Evolutionary conservation across 2,797 vertebrate genomes (phyloP), one percentile per base, ranked within the genome.

Genomic region (Arrhamphus sclerolepis): DNA sequence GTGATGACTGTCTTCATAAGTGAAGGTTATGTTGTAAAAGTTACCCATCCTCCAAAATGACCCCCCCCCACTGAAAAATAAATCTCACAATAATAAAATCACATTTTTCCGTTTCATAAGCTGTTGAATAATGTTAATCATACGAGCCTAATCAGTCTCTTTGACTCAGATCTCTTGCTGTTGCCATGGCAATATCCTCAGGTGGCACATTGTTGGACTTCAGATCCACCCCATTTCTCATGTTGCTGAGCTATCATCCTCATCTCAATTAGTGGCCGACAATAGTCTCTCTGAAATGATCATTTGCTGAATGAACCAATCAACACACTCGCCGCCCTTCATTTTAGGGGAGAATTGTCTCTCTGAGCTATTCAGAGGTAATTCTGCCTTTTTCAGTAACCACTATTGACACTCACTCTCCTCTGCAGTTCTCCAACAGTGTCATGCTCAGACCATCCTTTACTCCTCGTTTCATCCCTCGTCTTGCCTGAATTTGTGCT

Each of bases 201-300:
- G 55, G 70, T 66, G 75, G 62, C 48, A 20, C 10, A 18, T 26
- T 9, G 47, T 21, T 53, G 55, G 58, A 65, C 63, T 72, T 42
- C 29, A 47, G 52, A 72, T 72, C 62, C 28, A 7, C 13, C 17
- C 1, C 18, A 46, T 63, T 62, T 84, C 83, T 81, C 81, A 82
- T 54, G 48, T 63, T 31, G 29, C 58, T 40, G 19, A 62, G 49
- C 56, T 42, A 76, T 77, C 79, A 1, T 29, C 24, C 17, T 41
- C 41, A 72, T 88, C 83, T 82, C 82, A 86, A 84, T 89, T 82
- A 85, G 55, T 26, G 46, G 39, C 66, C 44, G 38, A 81, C 78
- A 86, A 81, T 80, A 49, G 66, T 53, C 58, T 70, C 47, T 70
- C 28, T 70, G 77, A 75, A 72, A 59, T 58, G 41, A 63, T 66